Percentiles rank a stretch among this genome's conserved stretches.
Evolutionary conservation across 2,113 vertebrate genomes (phyloP).

Genomic region (Sorex fumeus): DNA sequence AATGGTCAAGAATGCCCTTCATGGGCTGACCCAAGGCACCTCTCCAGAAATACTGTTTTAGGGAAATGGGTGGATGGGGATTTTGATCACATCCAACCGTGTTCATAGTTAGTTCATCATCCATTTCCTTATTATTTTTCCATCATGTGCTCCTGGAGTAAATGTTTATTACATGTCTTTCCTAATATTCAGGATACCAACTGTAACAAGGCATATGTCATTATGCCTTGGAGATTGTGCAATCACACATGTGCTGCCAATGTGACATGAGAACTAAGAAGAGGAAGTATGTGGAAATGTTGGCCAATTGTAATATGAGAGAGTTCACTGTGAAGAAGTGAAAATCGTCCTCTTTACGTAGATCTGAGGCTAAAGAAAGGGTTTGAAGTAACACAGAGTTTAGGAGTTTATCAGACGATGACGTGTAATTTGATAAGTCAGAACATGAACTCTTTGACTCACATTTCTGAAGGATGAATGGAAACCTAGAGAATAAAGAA

Average conservation of each 20-base stretch:
- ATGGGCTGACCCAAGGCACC: background rate
- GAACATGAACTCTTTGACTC: background rate
- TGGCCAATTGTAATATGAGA: background rate
- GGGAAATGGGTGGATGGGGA: too few species aligned
- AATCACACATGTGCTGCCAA: background rate
- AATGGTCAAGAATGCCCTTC: background rate
- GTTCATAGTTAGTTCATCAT: background rate
- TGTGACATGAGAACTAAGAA: background rate
- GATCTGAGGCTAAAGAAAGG: background rate
- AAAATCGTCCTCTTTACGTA: background rate
- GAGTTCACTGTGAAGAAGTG: background rate
- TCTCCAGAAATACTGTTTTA: background rate
- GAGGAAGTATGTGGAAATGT: background rate
- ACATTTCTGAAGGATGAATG: background rate
- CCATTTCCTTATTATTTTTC: background rate
- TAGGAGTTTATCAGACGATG: background rate
- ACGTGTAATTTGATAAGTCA: background rate
- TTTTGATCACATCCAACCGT: background rate
- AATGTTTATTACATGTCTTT: slow-evolving; percentile 1
- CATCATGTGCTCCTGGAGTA: background rate
- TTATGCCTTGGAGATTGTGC: background rate
- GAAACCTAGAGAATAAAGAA: background rate
- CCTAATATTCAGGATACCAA: slow-evolving; percentile 12
- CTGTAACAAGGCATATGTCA: background rate
- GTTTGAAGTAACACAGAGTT: background rate